Evolutionary conservation across 2,888 invertebrate species (phyloP).

Genomic region (Nasonovia ribisnigri): DNA sequence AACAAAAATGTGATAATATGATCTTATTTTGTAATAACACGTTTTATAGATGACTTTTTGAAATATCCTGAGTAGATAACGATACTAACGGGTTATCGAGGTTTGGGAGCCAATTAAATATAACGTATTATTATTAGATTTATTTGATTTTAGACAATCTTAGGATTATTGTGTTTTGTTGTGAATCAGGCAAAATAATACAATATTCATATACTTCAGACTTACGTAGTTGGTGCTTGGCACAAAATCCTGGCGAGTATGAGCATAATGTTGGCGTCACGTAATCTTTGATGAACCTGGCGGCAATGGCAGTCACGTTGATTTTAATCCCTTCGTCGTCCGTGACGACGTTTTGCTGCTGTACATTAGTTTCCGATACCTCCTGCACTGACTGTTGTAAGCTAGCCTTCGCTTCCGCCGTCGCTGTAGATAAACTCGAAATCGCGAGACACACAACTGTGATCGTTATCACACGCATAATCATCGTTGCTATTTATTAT

Average conservation of each 20-base stretch:
- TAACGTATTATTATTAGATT: neutral
- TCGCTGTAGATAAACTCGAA: neutral
- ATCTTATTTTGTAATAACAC: neutral
- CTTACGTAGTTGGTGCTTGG: constrained; percentile 55
- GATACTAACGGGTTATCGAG: neutral
- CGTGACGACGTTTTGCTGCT: neutral
- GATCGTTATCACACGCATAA: constrained; percentile 15
- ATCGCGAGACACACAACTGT: neutral
- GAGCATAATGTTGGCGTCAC: constrained; percentile 32
- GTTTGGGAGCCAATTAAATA: neutral
- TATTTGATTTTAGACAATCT: neutral
- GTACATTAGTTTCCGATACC: neutral
- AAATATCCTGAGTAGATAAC: neutral
- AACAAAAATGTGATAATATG: neutral
- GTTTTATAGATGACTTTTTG: neutral
- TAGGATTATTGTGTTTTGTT: neutral
- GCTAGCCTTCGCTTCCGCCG: neutral
- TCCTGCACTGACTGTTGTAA: neutral
- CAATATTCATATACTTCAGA: neutral
- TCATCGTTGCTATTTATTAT: neutral
- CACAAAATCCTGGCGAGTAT: constrained; percentile 38
- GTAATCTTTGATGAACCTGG: constrained; percentile 25
- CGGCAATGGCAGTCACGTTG: constrained; percentile 23
- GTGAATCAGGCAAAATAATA: neutral
- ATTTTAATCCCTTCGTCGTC: neutral